These are phyloP conservation scores for Chaetops frenatus DNA, from an alignment of 2,113 vertebrate genomes.

Conservation along the genomic window DNA sequence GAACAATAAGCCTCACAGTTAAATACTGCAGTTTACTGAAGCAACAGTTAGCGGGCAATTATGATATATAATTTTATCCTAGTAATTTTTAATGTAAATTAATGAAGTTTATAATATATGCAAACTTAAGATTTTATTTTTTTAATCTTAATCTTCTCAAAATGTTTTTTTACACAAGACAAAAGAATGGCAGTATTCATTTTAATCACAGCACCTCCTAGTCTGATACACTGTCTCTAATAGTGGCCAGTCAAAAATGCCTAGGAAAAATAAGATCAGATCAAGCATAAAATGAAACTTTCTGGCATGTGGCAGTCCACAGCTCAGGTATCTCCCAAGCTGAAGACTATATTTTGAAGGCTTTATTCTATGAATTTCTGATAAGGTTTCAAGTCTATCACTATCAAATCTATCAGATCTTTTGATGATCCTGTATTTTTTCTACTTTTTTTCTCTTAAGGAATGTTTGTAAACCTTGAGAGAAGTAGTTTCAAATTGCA, in stretches of 20 bases:
- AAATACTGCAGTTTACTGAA: background rate
- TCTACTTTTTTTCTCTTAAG: background rate
- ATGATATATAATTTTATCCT: background rate
- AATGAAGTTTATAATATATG: background rate
- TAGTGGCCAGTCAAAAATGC: background rate
- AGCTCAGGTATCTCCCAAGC: slow-evolving; percentile 26
- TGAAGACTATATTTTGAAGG: background rate
- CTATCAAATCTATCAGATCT: background rate
- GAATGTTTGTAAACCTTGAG: background rate
- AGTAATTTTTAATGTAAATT: background rate
- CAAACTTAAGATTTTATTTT: background rate
- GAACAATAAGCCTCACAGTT: background rate
- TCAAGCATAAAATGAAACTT: slow-evolving; percentile 40
- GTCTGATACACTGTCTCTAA: background rate
- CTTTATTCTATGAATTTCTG: slow-evolving; percentile 14
- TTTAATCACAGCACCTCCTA: background rate
- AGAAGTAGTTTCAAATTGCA: background rate
- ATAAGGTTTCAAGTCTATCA: background rate
- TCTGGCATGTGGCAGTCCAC: slow-evolving; percentile 30
- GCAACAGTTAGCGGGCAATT: background rate
- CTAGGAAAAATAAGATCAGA: background rate
- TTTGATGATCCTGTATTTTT: background rate
- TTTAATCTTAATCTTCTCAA: background rate
- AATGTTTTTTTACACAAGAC: background rate
- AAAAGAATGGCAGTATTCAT: background rate